A percentile compares a stretch with the other conserved stretches of the same genome.
Conservation (phyloP, 2,113 vertebrate species). For the Rattus rattus region DNA sequence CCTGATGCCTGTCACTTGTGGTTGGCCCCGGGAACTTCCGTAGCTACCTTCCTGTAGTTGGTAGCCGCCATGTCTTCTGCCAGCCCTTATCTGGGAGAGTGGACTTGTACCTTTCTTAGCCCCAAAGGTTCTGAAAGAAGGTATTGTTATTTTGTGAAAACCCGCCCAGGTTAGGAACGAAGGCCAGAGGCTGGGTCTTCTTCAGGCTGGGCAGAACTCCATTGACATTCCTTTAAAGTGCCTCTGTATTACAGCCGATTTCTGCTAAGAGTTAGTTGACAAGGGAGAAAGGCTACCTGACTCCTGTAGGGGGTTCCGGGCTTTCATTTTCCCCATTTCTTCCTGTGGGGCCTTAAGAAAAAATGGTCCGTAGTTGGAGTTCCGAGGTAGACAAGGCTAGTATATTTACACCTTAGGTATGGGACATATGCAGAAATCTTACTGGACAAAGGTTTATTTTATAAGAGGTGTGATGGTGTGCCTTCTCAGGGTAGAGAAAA, state of each 20-base stretch:
- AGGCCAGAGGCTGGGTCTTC: slow-evolving; percentile 80
- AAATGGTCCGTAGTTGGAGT: rapidly evolving
- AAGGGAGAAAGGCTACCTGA: neutral
- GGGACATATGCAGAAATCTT: neutral
- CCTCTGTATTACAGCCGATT: slow-evolving; percentile 44
- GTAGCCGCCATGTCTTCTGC: neutral
- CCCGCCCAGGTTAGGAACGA: slow-evolving; percentile 82
- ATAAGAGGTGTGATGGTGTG: too few species aligned
- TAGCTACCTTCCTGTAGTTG: slow-evolving; percentile 65
- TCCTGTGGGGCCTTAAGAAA: neutral
- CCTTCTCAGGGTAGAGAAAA: neutral
- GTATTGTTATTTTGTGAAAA: slow-evolving; percentile 84
- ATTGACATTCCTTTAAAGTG: slow-evolving; percentile 70
- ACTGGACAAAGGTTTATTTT: neutral
- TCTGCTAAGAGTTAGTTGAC: slow-evolving; percentile 71
- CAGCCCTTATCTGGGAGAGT: slow-evolving; percentile 83
- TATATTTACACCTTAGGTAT: neutral
- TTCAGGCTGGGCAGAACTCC: slow-evolving; percentile 11
- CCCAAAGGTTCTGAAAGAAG: slow-evolving; percentile 86
- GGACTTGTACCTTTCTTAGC: slow-evolving; percentile 68
- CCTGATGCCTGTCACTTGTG: neutral
- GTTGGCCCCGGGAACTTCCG: slow-evolving; percentile 69
- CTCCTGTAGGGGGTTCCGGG: neutral
- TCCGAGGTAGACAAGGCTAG: neutral
- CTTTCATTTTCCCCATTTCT: slow-evolving; percentile 22